Evolutionary conservation across 2,113 vertebrate genomes (phyloP), one percentile per base, ranked within the genome.

Genomic region (Pelecanoides urinatrix): DNA sequence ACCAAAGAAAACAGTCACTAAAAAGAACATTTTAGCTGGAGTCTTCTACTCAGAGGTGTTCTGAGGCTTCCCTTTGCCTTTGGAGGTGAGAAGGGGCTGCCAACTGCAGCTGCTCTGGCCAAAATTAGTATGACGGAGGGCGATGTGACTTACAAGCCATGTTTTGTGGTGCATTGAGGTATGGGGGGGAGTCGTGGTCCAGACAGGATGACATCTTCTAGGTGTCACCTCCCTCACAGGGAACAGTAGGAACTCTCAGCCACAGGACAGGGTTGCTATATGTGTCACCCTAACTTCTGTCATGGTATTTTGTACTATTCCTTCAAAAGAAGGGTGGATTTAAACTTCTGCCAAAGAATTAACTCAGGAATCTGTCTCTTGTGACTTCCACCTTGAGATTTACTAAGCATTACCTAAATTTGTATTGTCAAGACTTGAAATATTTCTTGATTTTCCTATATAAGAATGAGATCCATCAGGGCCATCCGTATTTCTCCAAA

Each of bases 61-160:
- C 58, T 40, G 45, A 65, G 40, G 73, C 10, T 70, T 81, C 29
- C 27, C 23, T 45, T 68, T 83, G 30, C 59, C 25, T 79, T 32
- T 55, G 79, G 32, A 81, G 61, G 47, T 71, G 73, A 70, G 56
- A 63, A 77, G 26, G 36, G 56, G 15, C 34, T 91, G 52, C 34
- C 30, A 15, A 23, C 29, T 72, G 44, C 44, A 52, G 47, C 29
- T 84, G 27, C 8, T 53, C 56, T 23, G 52, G 23, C 34, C 70
- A 85, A 72, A 89, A 65, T 56, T 22, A 32, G 10, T 10, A 5
- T 16, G 56, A 61, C 0, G 0, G 40, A 63, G 40, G 30, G 36
- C 4, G 3, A 0, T 1, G 7, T 62, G 78, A 47, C 42, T 70
- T 42, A 25, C 53, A 59, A 77, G 20, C 22, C 42, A 12, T 8